Evolutionary conservation across 2,113 vertebrate species (phyloP).

Genomic region (Seriola dumerili): DNA sequence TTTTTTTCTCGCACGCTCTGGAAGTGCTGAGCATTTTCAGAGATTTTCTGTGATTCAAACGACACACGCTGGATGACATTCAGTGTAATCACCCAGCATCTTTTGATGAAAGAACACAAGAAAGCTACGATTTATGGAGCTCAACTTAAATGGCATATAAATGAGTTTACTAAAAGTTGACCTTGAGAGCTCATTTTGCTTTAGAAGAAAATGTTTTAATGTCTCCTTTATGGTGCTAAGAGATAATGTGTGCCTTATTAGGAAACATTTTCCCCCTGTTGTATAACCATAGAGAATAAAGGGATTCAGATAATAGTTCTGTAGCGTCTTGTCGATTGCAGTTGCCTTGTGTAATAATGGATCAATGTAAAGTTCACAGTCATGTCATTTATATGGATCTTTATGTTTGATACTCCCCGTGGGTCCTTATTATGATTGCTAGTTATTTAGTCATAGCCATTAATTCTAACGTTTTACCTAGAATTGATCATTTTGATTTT

Average conservation of each 20-base stretch:
- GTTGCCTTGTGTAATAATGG: constrained; percentile 37
- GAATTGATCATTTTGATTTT: neutral
- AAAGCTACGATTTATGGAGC: constrained; percentile 64
- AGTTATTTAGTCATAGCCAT: neutral
- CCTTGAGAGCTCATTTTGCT: constrained; percentile 74
- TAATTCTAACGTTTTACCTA: neutral
- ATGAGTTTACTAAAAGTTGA: constrained; percentile 75
- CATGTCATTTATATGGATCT: constrained; percentile 26
- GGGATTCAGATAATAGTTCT: constrained; percentile 36
- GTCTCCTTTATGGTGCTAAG: constrained; percentile 64
- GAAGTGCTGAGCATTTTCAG: constrained; percentile 47
- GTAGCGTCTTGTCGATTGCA: constrained; percentile 19
- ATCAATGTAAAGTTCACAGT: constrained; percentile 48
- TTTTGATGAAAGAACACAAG: constrained; percentile 67
- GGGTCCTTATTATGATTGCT: constrained; percentile 47
- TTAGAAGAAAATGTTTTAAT: constrained; percentile 70
- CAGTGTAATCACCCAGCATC: constrained; percentile 69
- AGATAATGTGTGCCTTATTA: constrained; percentile 71
- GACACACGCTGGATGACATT: constrained; percentile 56
- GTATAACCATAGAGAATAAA: constrained; percentile 56
- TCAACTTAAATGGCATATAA: constrained; percentile 75
- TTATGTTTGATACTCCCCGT: constrained; percentile 12
- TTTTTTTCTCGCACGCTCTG: neutral
- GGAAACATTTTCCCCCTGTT: constrained; percentile 47
- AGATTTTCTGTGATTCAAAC: constrained; percentile 45